A percentile compares a stretch with the other conserved stretches of the same genome.
These are phyloP conservation scores for Meloidogyne exigua DNA, from an alignment of 1,140 invertebrate species.

Conservation along the genomic window DNA sequence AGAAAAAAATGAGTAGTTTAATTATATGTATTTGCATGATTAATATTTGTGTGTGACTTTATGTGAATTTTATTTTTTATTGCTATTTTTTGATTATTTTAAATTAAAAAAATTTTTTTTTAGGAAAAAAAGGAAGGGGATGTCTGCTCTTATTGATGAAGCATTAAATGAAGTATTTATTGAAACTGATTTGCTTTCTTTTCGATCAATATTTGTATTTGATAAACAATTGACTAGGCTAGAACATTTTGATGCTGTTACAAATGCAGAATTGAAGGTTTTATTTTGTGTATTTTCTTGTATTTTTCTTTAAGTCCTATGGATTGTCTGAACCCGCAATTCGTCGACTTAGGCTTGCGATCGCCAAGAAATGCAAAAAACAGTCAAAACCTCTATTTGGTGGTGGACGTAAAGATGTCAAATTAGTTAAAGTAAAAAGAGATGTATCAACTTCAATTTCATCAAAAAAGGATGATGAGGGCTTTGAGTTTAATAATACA, in stretches of 20 bases:
- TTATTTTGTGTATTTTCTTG: constrained; percentile 11
- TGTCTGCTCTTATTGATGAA: constrained; percentile 43
- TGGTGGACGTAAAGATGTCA: constrained; percentile 8
- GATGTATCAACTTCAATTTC: background rate
- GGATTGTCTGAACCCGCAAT: constrained; percentile 50
- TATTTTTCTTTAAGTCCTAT: constrained; percentile 41
- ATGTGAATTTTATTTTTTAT: no score
- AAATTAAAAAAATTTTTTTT: no score
- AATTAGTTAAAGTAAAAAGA: constrained; percentile 20
- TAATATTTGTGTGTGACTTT: no score
- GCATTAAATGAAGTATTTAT: constrained; percentile 40
- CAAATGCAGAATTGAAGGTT: constrained; percentile 46
- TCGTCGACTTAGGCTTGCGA: constrained; percentile 35
- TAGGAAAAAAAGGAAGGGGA: background rate
- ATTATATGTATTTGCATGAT: no score
- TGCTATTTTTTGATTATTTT: no score
- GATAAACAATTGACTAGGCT: constrained; percentile 49
- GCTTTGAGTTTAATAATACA: constrained; percentile 17
- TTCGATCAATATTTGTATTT: constrained; percentile 35
- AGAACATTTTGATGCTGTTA: constrained; percentile 50
- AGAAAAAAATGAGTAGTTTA: no score
- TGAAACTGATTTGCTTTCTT: constrained; percentile 45
- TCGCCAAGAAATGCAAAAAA: constrained; percentile 33
- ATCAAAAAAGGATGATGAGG: background rate
- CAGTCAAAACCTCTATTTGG: constrained; percentile 23